phyloP scores from a whole-genome alignment of 2,113 vertebrate genomes.

The Danio rerio region DNA sequence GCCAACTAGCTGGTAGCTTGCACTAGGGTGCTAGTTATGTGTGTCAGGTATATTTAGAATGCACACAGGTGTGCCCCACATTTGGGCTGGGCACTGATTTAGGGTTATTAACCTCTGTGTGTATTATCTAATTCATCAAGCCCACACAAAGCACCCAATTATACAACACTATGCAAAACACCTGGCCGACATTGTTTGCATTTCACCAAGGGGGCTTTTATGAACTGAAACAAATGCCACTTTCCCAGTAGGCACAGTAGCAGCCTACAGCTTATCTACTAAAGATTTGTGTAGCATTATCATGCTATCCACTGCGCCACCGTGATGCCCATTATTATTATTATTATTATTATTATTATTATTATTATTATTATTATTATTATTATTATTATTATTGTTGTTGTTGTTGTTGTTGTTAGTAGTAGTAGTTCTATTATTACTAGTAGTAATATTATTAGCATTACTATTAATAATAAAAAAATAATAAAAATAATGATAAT shows the following conservation, averaged over 20 bases:
- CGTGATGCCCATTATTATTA: neutral
- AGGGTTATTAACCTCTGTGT: slow-evolving; percentile 33
- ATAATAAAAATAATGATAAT: too few species aligned
- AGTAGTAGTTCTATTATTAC: too few species aligned
- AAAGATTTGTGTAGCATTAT: neutral
- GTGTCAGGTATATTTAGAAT: slow-evolving; percentile 50
- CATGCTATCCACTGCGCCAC: too few species aligned
- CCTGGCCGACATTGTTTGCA: neutral
- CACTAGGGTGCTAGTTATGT: slow-evolving; percentile 18
- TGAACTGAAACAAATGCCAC: neutral
- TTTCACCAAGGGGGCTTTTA: neutral
- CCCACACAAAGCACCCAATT: slow-evolving; percentile 26
- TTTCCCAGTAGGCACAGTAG: neutral
- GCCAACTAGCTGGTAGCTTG: slow-evolving; percentile 6
- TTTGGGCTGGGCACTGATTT: slow-evolving; percentile 26
- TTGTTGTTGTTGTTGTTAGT: too few species aligned
- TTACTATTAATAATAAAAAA: neutral
- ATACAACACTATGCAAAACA: slow-evolving; percentile 33
- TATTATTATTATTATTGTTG: too few species aligned
- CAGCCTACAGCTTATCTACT: neutral
- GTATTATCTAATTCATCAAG: slow-evolving; percentile 44
- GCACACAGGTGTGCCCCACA: slow-evolving; percentile 52
- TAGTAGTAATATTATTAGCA: neutral
- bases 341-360: neutral
- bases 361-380: too few species aligned